Conservation (phyloP, 2,888 invertebrate genomes). For the Alloplasta piceator region DNA sequence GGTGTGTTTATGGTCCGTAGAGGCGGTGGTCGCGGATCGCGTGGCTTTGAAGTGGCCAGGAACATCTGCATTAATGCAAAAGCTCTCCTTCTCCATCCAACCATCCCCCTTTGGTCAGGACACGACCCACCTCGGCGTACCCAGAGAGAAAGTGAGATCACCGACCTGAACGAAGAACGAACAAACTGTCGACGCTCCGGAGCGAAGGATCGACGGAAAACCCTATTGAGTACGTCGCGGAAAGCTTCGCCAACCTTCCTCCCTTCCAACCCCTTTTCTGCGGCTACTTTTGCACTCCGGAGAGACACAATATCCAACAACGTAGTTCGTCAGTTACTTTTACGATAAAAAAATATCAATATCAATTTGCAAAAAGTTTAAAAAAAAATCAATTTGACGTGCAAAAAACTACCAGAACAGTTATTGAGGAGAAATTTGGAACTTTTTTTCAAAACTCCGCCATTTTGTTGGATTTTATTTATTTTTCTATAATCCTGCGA, state of each 20-base stretch:
- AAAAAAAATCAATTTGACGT: too few species aligned
- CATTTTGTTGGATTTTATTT: too few species aligned
- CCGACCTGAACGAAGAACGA: slow-evolving; percentile 57
- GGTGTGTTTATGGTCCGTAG: slow-evolving; percentile 76
- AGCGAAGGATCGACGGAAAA: slow-evolving; percentile 62
- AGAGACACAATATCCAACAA: slow-evolving; percentile 45
- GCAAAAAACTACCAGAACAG: too few species aligned
- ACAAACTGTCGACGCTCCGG: slow-evolving; percentile 51
- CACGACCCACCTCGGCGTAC: slow-evolving; percentile 29
- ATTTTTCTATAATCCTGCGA: too few species aligned
- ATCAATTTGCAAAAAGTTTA: too few species aligned
- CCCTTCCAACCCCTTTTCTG: slow-evolving; percentile 63
- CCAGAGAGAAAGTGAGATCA: slow-evolving; percentile 42
- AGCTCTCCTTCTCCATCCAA: slow-evolving; percentile 43
- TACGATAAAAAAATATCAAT: too few species aligned
- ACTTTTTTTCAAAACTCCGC: too few species aligned
- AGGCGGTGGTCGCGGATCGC: slow-evolving; percentile 69
- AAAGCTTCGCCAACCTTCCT: slow-evolving; percentile 57
- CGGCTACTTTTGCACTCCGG: slow-evolving; percentile 67
- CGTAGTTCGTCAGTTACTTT: too few species aligned
- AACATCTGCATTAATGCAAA: slow-evolving; percentile 76
- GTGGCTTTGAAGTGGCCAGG: slow-evolving; percentile 76
- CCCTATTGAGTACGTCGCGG: slow-evolving; percentile 53
- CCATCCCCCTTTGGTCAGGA: slow-evolving; percentile 25
- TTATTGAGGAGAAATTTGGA: too few species aligned